phyloP scores from a whole-genome alignment of 2,113 vertebrate genomes.

The Aphelocoma coerulescens region DNA sequence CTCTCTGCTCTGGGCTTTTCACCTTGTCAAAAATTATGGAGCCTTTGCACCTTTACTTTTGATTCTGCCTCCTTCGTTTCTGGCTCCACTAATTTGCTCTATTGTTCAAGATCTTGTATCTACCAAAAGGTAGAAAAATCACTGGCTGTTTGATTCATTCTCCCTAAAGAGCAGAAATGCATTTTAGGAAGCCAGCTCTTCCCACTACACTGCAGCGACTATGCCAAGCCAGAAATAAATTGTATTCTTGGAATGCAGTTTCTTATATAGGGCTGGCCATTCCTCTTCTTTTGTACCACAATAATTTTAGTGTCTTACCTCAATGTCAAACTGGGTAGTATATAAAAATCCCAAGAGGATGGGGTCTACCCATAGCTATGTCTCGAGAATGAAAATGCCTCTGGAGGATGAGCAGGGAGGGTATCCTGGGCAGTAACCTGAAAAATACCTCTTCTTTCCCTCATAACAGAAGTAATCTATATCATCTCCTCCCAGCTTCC shows the following conservation, averaged over 20 bases:
- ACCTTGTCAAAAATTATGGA: not conserved
- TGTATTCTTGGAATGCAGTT: not conserved
- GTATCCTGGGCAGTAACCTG: not conserved
- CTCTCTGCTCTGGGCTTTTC: not conserved
- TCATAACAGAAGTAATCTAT: not conserved
- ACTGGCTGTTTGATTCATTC: not conserved
- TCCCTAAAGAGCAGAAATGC: not conserved
- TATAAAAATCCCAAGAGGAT: not conserved
- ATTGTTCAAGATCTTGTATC: not conserved
- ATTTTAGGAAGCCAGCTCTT: not conserved
- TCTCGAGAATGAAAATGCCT: not conserved
- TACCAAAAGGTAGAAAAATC: not conserved
- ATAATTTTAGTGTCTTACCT: not conserved
- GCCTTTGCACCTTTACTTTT: not conserved
- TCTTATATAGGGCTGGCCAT: not conserved
- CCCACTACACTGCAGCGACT: not conserved
- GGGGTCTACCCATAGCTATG: not conserved
- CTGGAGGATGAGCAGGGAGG: not conserved
- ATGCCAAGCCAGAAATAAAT: not conserved
- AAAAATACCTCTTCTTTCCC: not conserved
- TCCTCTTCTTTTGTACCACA: not conserved
- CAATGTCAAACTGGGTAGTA: not conserved
- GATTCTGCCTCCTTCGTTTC: not conserved
- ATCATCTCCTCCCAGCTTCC: not conserved
- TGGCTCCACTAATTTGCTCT: not conserved